A percentile compares a stretch with the other conserved stretches of the same genome.
These are phyloP conservation scores for Listrodromus nycthemerus DNA, from an alignment of 2,888 invertebrate genomes.

Conservation along the genomic window DNA sequence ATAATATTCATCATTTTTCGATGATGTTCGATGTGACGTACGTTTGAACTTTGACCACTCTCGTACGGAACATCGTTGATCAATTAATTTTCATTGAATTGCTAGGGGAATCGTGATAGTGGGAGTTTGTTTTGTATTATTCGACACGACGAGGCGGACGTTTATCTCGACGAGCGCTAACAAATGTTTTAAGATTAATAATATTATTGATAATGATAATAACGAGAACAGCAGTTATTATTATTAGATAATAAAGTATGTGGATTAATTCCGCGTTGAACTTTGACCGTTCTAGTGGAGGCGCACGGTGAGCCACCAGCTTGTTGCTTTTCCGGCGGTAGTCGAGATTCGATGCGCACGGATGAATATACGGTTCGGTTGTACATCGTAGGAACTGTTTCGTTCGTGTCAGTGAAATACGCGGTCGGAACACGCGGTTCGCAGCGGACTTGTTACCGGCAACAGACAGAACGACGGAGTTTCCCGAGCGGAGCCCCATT, in stretches of 20 bases:
- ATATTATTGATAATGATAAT: too few species aligned
- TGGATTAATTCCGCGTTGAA: conserved; percentile 18
- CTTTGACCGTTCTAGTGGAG: background rate
- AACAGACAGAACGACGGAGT: conserved; percentile 13
- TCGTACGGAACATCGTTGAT: background rate
- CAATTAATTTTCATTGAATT: conserved; percentile 12
- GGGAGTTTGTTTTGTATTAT: background rate
- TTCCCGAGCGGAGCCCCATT: conserved; percentile 2
- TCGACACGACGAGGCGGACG: background rate
- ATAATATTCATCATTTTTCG: background rate
- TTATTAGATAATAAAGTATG: too few species aligned
- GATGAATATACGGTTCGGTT: background rate
- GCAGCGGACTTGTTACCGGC: background rate
- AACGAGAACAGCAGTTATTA: too few species aligned
- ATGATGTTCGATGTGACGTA: conserved; percentile 8
- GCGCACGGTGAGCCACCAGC: background rate
- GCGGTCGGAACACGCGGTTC: conserved; percentile 3
- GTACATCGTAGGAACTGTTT: conserved; percentile 8
- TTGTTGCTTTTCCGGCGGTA: conserved; percentile 2
- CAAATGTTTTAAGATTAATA: background rate
- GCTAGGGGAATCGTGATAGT: background rate
- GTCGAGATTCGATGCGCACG: background rate
- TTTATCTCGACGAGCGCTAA: background rate
- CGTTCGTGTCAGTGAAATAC: conserved; percentile 42
- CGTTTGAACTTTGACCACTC: background rate